Base-by-base conservation (phyloP, 2,113 vertebrate genomes). In the Gallinago undulata region DNA sequence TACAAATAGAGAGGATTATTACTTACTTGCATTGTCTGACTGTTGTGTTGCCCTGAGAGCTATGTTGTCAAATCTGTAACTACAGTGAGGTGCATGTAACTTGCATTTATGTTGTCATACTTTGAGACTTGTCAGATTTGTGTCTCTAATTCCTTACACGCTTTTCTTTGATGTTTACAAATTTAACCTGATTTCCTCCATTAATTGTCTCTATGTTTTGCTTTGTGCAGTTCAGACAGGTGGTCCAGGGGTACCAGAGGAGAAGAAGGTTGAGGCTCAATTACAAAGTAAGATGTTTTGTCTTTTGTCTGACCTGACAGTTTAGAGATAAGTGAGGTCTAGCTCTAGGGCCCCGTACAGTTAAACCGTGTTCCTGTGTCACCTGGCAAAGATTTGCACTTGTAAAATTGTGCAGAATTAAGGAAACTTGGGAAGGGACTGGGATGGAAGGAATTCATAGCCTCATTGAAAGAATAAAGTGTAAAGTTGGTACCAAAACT, bases 211-310 rank as follows among this genome's bases (percentile, higher is more conserved):
- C 11, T 87, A 2, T 84, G 12, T 85, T 96, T 55, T 95, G 39
- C 64, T 94, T 94, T 97, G 39, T 90, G 96, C 75, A 98, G 98
- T 98, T 97, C 98, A 98, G 95, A 98, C 98, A 94, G 98, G 98
- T 35, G 97, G 95, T 90, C 96, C 98, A 5, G 81, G 79, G 5
- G 95, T 97, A 82, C 96, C 97, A 87, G 98, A 96, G 1, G 97
- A 98, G 84, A 98, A 98, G 96, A 98, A 97, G 90, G 53, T 93
- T 85, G 98, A 98, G 88, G 68, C 93, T 93, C 97, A 98, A 37
- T 96, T 97, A 83, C 98, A 98, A 97, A 98, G 98, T 98, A 97
- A 97, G 98, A 83, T 81, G 95, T 89, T 97, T 56, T 67, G 16
- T 85, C 81, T 94, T 70, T 77, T 56, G 59, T 64, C 43, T 93